A percentile compares a stretch with the other conserved stretches of the same genome.
These are phyloP conservation scores for Monodelphis domestica DNA, from an alignment of 2,797 vertebrate species.

Conservation along the genomic window DNA sequence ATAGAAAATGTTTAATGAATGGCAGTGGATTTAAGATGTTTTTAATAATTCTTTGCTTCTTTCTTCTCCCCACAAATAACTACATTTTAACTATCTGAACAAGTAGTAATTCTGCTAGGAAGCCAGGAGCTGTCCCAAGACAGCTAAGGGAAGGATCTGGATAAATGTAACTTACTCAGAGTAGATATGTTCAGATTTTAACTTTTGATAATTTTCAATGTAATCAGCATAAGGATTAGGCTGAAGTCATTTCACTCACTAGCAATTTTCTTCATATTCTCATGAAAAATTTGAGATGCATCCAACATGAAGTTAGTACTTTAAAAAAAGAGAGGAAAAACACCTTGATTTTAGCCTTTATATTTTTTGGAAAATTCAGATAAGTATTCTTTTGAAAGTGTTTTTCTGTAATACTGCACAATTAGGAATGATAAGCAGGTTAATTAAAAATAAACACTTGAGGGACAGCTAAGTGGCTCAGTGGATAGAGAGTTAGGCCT, in stretches of 20 bases:
- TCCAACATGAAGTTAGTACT: slow-evolving; percentile 18
- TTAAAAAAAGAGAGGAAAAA: slow-evolving; percentile 32
- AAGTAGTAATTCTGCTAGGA: background rate
- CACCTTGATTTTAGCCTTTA: background rate
- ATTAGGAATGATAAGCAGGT: too few species aligned
- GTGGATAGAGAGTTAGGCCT: too few species aligned
- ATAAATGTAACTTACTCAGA: slow-evolving; percentile 2
- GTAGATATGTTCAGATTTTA: background rate
- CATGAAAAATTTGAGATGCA: background rate
- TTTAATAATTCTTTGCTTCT: background rate
- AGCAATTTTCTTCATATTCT: slow-evolving; percentile 26
- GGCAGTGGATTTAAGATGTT: background rate
- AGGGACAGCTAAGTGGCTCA: too few species aligned
- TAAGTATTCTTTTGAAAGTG: background rate
- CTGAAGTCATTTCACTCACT: slow-evolving; percentile 32
- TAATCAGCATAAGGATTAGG: slow-evolving; percentile 46
- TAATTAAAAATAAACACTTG: too few species aligned
- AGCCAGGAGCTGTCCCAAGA: background rate
- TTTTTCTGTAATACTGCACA: too few species aligned
- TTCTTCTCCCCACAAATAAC: background rate
- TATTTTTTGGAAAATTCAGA: background rate
- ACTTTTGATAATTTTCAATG: slow-evolving; percentile 33
- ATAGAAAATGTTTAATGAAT: slow-evolving; percentile 20
- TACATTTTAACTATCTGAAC: background rate
- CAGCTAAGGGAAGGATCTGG: background rate